Evolutionary conservation across 2,888 invertebrate genomes (phyloP).

Genomic region (Perdita meconis): DNA sequence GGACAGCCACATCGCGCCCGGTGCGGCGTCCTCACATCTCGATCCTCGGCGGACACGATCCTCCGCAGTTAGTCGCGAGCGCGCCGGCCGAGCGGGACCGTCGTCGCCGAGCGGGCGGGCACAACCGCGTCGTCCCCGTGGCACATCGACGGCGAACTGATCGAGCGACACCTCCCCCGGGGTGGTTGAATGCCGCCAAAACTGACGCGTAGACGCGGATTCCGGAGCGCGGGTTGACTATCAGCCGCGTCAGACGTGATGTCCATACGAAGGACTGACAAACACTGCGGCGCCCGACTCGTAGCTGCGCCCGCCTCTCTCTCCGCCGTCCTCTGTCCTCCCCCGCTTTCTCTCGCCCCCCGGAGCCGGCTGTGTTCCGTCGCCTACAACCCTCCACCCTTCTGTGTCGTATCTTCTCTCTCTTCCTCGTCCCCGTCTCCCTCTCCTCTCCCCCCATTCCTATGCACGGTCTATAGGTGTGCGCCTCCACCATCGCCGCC

Average conservation of each 20-base stretch:
- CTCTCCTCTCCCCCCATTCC: constrained; percentile 54
- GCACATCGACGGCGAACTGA: constrained; percentile 62
- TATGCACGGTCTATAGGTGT: constrained; percentile 34
- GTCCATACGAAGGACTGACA: constrained; percentile 79
- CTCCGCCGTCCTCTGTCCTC: constrained; percentile 53
- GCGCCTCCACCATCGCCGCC: constrained; percentile 47
- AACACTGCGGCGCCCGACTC: constrained; percentile 77
- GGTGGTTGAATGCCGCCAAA: constrained; percentile 57
- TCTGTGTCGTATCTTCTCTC: constrained; percentile 46
- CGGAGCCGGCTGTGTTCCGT: constrained; percentile 65
- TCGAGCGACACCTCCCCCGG: constrained; percentile 48
- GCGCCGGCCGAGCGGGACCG: constrained; percentile 10
- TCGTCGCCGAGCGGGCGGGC: constrained; percentile 10
- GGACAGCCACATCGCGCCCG: constrained; percentile 79
- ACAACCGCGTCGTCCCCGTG: constrained; percentile 39
- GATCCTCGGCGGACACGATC: constrained; percentile 47
- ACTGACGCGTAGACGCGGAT: constrained; percentile 57
- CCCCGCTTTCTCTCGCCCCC: constrained; percentile 58
- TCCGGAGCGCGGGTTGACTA: constrained; percentile 60
- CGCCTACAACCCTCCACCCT: constrained; percentile 69
- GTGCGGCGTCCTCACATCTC: constrained; percentile 67
- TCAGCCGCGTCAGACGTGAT: constrained; percentile 72
- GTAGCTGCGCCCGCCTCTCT: constrained; percentile 70
- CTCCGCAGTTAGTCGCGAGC: constrained; percentile 31
- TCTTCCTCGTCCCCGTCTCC: constrained; percentile 51